Evolutionary conservation across 2,797 vertebrate genomes (phyloP).

Genomic region (Smutsia temminckii): DNA sequence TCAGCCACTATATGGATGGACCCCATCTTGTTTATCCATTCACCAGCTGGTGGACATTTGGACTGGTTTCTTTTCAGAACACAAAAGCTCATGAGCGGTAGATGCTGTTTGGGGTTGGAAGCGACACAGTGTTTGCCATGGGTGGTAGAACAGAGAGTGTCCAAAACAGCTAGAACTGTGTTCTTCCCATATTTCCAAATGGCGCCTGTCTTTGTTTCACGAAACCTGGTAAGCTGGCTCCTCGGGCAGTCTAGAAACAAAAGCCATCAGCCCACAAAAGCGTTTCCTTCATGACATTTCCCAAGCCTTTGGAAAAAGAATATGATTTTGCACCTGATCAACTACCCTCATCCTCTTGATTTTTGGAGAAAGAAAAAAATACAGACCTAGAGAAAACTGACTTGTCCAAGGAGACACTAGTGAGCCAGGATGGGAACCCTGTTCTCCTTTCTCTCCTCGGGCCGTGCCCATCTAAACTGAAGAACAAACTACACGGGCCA

Average conservation of each 20-base stretch:
- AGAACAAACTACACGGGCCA: not conserved
- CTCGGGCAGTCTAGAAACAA: not conserved
- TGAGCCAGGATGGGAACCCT: no score
- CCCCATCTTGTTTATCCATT: not conserved
- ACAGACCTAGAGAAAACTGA: not conserved
- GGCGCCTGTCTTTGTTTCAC: conserved; percentile 16
- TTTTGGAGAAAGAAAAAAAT: not conserved
- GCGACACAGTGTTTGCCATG: not conserved
- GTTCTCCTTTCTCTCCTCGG: not conserved
- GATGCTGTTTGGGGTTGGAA: not conserved
- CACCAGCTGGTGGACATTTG: not conserved
- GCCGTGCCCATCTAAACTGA: fast-evolving
- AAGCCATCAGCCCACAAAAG: conserved; percentile 30
- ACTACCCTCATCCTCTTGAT: not conserved
- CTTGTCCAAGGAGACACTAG: not conserved
- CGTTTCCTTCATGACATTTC: not conserved
- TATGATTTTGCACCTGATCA: not conserved
- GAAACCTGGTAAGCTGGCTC: not conserved
- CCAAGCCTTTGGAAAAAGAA: not conserved
- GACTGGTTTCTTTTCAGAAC: not conserved
- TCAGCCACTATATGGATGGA: not conserved
- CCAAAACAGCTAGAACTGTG: conserved; percentile 37
- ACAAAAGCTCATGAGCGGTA: not conserved
- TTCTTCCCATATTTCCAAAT: conserved; percentile 44
- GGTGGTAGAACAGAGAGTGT: conserved; percentile 19